Evolutionary conservation across 2,797 vertebrate species (phyloP).

Genomic region (Allobates femoralis): DNA sequence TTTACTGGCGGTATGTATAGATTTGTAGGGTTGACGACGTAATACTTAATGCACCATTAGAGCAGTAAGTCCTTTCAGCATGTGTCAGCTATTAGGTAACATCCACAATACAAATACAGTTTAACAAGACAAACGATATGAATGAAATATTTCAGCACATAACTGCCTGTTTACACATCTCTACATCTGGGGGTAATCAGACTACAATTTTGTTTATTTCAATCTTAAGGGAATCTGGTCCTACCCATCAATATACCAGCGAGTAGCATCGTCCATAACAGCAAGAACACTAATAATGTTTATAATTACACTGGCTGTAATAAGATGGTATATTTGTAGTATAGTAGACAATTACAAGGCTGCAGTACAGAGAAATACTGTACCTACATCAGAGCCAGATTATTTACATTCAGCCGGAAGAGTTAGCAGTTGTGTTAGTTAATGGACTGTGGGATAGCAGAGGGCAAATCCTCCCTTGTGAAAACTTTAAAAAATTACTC

Average conservation of each 20-base stretch:
- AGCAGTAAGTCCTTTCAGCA: constrained; percentile 27
- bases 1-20: background rate
- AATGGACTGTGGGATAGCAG: constrained; percentile 28
- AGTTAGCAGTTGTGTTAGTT: background rate
- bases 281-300: constrained; percentile 8
- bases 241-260: background rate
- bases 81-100: constrained; percentile 47
- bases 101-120: constrained; percentile 14
- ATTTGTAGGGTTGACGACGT: background rate
- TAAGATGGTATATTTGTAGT: background rate
- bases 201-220: constrained; percentile 27
- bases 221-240: background rate
- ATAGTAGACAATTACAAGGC: background rate
- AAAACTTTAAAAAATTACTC: constrained; percentile 1
- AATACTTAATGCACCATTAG: constrained; percentile 17
- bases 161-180: background rate
- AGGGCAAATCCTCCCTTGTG: constrained; percentile 9
- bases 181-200: constrained; percentile 23
- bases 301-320: constrained; percentile 13
- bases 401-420: constrained; percentile 30
- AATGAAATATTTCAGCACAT: constrained; percentile 18
- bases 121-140: background rate
- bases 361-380: constrained; percentile 6
- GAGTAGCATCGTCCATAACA: background rate
- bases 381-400: constrained; percentile 18